Evolutionary conservation across 1,140 invertebrate genomes (phyloP), one percentile per base, ranked within the genome.

Genomic region (Trichonephila inaurata): DNA sequence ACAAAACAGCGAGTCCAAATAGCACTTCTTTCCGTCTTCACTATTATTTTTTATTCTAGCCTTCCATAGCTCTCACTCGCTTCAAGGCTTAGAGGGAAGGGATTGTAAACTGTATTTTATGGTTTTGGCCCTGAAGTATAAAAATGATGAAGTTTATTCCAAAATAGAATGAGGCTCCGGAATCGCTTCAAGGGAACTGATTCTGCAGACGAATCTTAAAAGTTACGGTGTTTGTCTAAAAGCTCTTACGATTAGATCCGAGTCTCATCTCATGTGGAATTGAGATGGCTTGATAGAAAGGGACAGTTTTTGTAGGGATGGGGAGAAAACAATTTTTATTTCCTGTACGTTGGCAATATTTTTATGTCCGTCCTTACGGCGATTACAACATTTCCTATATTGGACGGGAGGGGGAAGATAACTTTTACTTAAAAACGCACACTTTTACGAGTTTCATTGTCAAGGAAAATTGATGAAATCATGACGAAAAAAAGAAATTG

Each of bases 181-280:
- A 77, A 77, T 33, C 28, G 28, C 18, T 77, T 72, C 69, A 72
- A 33, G 10, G 24, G 5, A 24, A 5, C 69, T 77, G 72, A 33
- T 16, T 77, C 24, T 77, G 33, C 28, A 77, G 72, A 33, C 72
- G 72, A 77, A 33, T 51, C 28, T 77, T 33, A 77, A 77, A 40
- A 77, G 72, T 77, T 77, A 40, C 72, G 72, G 72, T 33, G 28
- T 77, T 77, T 77, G 72, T 77, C 72, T 77, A 77, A 77, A 77
- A 77, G 72, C 72, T 77, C 18, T 77, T 40, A 7, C n/a, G n/a
- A 51, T 18, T 19, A 4, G 24, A 77, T 77, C 72, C 10, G 66
- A 33, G 72, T 77, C 12, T 77, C 24, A 33, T 33, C 28, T 28
- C 33, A 1, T 2, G 28, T 8, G 4, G 18, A 18, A 33, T 77